Base-by-base conservation (phyloP, 1,140 invertebrate species). In the Aleiodes sp. region DNA sequence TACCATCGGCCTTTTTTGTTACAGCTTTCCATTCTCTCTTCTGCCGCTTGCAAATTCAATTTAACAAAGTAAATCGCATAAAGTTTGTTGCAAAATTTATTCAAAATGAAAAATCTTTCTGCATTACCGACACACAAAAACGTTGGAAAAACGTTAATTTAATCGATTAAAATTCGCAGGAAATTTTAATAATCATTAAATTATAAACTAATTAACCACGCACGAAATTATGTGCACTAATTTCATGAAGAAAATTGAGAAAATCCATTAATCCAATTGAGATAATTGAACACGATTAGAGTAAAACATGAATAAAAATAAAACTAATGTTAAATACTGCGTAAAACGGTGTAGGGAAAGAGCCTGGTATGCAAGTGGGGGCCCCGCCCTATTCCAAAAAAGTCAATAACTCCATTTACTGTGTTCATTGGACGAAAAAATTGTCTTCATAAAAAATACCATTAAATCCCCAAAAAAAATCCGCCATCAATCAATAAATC, bases 311-410 rank as follows among this genome's bases (percentile, higher is more conserved):
- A 7, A 16, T 14, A 24, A 26, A 46, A 46, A 46, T 2, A 46
- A 46, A 21, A 52, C 21, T 24, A 16, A 21, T 16, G 46, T 3
- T 52, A 52, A 21, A 52, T 21, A 52, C 46, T 52, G 46, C 16
- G 46, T 21, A 52, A 16, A 24, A 52, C 12, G 39, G 39, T 16
- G 19, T 43, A 43, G 4, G n/a, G 39, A 16, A n/a, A n/a, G 39
- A 8, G 1, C 12, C n/a, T 43, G 39, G 39, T 43, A 43, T 52
- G 21, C 10, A n/a, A 16, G 46, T 52, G 26, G 46, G 46, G n/a
- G 46, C 46, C 46, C 46, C 46, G 46, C 46, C 46, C 46, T 52
- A 24, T 7, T 21, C 46, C 16, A 12, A 52, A 46, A 52, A 52
- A 52, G 21, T 52, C 46, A 12, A 52, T 52, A 52, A 43, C 46